These are phyloP conservation scores for Cotesia vestalis DNA, from an alignment of 1,140 invertebrate genomes.

Conservation along the genomic window DNA sequence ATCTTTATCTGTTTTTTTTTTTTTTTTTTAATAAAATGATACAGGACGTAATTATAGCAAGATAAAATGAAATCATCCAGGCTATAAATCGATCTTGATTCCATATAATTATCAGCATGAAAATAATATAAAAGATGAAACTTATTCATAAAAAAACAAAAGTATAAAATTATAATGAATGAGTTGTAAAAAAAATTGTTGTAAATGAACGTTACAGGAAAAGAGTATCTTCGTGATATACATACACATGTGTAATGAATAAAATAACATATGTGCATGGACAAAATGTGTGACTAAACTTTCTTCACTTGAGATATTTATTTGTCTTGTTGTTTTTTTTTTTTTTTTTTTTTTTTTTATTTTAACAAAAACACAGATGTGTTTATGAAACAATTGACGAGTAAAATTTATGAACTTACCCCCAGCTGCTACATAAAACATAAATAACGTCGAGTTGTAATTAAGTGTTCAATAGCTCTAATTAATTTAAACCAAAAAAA, in stretches of 20 bases:
- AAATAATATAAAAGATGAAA: no score
- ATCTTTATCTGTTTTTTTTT: background rate
- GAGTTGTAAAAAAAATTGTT: constrained; percentile 2
- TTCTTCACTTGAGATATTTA: constrained; percentile 4
- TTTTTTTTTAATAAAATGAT: background rate
- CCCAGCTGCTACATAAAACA: no score
- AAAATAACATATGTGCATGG: background rate
- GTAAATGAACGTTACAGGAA: background rate
- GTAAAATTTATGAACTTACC: no score
- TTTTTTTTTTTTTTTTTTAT: no score
- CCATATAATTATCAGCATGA: constrained; percentile 5
- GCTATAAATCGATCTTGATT: constrained; percentile 20
- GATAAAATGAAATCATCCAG: constrained; percentile 27
- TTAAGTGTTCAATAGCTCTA: no score
- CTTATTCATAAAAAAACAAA: background rate
- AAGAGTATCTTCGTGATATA: background rate
- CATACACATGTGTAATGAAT: background rate
- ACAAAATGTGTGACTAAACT: constrained; percentile 5
- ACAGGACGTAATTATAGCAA: constrained; percentile 17
- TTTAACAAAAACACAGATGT: no score
- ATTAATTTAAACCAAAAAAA: background rate
- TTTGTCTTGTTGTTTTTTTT: background rate
- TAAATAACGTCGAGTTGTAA: no score
- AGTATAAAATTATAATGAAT: constrained; percentile 17
- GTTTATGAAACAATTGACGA: no score